Evolutionary conservation across 2,797 vertebrate species (phyloP).

Genomic region (Euthynnus affinis): DNA sequence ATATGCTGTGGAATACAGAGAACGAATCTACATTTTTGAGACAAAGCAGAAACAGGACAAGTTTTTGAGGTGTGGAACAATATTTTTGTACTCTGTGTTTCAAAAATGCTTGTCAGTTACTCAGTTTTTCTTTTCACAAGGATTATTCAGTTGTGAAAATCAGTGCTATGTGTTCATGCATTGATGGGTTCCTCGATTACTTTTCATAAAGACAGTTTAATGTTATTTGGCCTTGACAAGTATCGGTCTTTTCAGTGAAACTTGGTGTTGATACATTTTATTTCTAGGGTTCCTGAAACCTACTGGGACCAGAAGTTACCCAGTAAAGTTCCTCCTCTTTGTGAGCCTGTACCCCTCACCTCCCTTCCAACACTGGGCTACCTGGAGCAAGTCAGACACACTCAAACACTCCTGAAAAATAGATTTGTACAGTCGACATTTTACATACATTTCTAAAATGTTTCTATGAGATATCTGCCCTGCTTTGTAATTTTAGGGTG

Average conservation of each 20-base stretch:
- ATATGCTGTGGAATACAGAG: conserved; percentile 90
- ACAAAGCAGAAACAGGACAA: conserved; percentile 89
- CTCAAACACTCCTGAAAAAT: not conserved
- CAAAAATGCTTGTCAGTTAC: not conserved
- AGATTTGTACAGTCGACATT: not conserved
- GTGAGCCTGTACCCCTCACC: conserved; percentile 88
- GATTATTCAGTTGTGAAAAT: not conserved
- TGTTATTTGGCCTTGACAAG: not conserved
- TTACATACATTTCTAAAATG: not conserved
- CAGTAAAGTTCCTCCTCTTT: conserved; percentile 90
- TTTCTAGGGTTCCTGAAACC: conserved; percentile 88
- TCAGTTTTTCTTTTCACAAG: conserved; percentile 4
- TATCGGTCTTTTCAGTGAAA: conserved; percentile 9
- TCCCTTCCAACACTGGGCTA: conserved; percentile 93
- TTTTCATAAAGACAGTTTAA: not conserved
- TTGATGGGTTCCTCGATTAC: not conserved
- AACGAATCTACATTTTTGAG: conserved; percentile 91
- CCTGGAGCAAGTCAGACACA: conserved; percentile 91
- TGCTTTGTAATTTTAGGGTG: conserved; percentile 84
- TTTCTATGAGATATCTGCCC: not conserved
- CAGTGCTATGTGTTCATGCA: not conserved
- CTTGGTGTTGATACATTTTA: conserved; percentile 28
- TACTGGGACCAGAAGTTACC: conserved; percentile 93
- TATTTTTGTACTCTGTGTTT: conserved; percentile 15
- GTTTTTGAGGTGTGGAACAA: conserved; percentile 89